Evolutionary conservation across 2,113 vertebrate species (phyloP).

Genomic region (Morone saxatilis): DNA sequence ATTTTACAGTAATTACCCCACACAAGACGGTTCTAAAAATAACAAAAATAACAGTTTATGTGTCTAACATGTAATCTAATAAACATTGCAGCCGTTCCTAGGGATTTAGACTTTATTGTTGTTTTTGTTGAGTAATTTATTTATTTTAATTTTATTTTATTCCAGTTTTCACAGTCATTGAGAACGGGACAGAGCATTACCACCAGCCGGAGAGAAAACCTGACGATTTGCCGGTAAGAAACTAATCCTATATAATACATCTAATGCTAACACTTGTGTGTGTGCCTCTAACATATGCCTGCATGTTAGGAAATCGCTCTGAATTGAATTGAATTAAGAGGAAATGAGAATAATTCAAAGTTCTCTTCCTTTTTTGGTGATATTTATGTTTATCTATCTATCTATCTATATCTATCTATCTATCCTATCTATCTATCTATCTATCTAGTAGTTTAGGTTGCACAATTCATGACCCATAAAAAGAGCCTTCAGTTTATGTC

Average conservation of each 20-base stretch:
- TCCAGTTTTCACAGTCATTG: slow-evolving; percentile 92
- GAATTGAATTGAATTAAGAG: neutral
- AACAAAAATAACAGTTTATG: neutral
- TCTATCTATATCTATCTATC: too few species aligned
- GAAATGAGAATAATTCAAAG: neutral
- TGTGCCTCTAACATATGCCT: neutral
- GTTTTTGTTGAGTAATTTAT: neutral
- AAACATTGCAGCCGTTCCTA: neutral
- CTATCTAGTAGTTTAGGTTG: too few species aligned
- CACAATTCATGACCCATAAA: neutral
- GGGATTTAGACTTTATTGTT: neutral
- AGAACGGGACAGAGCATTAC: slow-evolving; percentile 91
- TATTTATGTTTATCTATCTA: too few species aligned
- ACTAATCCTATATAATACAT: neutral
- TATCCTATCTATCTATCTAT: too few species aligned
- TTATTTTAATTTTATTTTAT: slow-evolving; percentile 22
- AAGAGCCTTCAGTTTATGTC: neutral
- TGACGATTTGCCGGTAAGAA: slow-evolving; percentile 80
- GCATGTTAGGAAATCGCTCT: neutral
- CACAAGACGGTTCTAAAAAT: neutral
- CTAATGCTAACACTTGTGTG: neutral
- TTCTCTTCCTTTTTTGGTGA: too few species aligned
- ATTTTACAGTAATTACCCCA: neutral
- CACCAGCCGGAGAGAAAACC: slow-evolving; percentile 85
- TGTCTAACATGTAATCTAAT: neutral